Conservation (phyloP, 2,888 invertebrate genomes). For the Drosophila hamatofila region DNA sequence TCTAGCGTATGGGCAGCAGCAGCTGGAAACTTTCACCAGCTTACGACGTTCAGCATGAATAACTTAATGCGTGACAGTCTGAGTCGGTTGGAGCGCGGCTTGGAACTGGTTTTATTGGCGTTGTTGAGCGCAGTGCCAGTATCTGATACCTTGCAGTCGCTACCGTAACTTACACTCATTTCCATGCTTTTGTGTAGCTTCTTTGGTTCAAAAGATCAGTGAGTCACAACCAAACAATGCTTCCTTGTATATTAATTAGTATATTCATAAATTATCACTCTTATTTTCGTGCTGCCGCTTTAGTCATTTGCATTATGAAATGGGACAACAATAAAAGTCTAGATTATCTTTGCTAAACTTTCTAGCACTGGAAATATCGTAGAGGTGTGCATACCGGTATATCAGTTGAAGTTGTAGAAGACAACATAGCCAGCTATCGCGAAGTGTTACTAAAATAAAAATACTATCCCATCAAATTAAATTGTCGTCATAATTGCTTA, state of each 20-base stretch:
- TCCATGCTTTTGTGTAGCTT: slow-evolving; percentile 63
- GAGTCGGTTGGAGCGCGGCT: slow-evolving; percentile 53
- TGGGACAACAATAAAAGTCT: slow-evolving; percentile 24
- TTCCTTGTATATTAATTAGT: slow-evolving; percentile 69
- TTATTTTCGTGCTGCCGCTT: slow-evolving; percentile 24
- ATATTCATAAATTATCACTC: slow-evolving; percentile 61
- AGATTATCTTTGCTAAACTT: slow-evolving; percentile 6
- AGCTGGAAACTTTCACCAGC: slow-evolving; percentile 76
- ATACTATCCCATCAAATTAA: neutral
- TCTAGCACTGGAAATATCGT: slow-evolving; percentile 26
- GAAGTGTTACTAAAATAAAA: neutral
- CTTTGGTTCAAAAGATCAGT: slow-evolving; percentile 46
- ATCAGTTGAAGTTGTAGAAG: neutral
- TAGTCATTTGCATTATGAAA: slow-evolving; percentile 62
- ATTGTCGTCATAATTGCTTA: neutral
- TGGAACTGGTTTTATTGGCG: slow-evolving; percentile 70
- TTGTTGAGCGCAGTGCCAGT: slow-evolving; percentile 20
- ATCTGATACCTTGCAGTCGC: slow-evolving; percentile 27
- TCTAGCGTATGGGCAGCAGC: slow-evolving; percentile 37
- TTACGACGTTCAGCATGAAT: slow-evolving; percentile 37
- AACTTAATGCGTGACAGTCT: slow-evolving; percentile 41
- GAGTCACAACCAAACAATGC: slow-evolving; percentile 54
- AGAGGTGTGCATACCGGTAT: slow-evolving; percentile 26
- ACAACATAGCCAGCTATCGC: neutral
- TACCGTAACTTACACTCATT: slow-evolving; percentile 81